Conservation (phyloP, 2,113 vertebrate genomes). For the Uria aalge region DNA sequence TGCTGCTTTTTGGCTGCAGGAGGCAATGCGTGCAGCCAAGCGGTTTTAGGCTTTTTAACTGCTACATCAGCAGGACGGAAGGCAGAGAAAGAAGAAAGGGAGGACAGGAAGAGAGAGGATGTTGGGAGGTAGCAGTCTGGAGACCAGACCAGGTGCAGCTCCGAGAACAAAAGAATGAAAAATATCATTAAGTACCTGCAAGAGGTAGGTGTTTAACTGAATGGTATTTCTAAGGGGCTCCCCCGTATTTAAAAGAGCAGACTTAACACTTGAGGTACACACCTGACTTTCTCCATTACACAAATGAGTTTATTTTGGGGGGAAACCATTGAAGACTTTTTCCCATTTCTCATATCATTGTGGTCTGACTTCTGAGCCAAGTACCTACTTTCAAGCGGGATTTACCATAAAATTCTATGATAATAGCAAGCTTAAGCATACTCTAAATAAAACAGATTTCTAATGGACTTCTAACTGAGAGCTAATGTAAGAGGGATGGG, state of each 20-base stretch:
- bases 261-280: background rate
- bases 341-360: background rate
- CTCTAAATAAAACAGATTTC: background rate
- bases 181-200: background rate
- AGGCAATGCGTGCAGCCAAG: background rate
- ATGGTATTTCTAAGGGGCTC: background rate
- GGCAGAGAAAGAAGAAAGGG: background rate
- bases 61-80: background rate
- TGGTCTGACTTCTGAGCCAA: background rate
- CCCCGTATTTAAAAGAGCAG: background rate
- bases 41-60: background rate
- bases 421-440: background rate
- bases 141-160: background rate
- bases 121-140: background rate
- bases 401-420: background rate
- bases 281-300: background rate
- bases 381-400: background rate
- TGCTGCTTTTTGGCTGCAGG: background rate
- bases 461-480: background rate
- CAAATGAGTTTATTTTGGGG: background rate
- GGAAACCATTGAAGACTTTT: background rate
- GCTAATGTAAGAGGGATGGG: background rate
- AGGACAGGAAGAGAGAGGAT: background rate
- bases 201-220: background rate
- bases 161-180: background rate